Conservation (phyloP, 2,888 invertebrate species). For the Teinopalpus imperialis region DNA sequence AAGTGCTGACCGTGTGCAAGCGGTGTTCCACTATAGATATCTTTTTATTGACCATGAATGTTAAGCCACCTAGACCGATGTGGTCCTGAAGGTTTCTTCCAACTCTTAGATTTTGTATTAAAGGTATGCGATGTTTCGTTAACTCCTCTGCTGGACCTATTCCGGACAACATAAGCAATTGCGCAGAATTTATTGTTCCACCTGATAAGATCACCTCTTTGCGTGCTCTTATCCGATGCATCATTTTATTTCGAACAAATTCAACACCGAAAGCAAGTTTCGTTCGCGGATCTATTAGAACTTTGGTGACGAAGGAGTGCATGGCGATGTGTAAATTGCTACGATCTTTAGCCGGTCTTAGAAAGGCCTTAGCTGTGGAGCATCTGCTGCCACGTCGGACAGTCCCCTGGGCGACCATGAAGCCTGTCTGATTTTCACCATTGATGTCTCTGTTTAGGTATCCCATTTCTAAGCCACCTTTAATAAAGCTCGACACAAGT, state of each 20-base stretch:
- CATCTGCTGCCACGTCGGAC: slow-evolving; percentile 90
- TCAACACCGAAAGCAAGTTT: slow-evolving; percentile 92
- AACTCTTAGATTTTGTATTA: slow-evolving; percentile 90
- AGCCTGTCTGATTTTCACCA: slow-evolving; percentile 92
- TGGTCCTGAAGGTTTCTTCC: slow-evolving; percentile 95
- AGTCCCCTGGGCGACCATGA: slow-evolving; percentile 94
- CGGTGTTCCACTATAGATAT: slow-evolving; percentile 91
- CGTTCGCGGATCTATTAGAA: slow-evolving; percentile 87
- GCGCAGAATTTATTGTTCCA: slow-evolving; percentile 96
- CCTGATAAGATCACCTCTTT: slow-evolving; percentile 95
- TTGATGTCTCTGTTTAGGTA: slow-evolving; percentile 94
- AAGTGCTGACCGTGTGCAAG: slow-evolving; percentile 89
- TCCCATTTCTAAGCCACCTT: slow-evolving; percentile 91
- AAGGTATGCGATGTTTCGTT: slow-evolving; percentile 87
- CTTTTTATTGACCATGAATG: slow-evolving; percentile 89
- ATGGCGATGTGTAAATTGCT: slow-evolving; percentile 93
- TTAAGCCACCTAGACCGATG: slow-evolving; percentile 91
- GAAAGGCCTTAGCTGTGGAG: slow-evolving; percentile 93
- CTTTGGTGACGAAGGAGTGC: slow-evolving; percentile 89
- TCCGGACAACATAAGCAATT: slow-evolving; percentile 96
- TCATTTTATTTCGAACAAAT: slow-evolving; percentile 87
- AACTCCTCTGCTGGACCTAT: slow-evolving; percentile 89
- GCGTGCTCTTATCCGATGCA: slow-evolving; percentile 87
- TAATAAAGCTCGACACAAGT: slow-evolving; percentile 89
- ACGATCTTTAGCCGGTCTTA: slow-evolving; percentile 89